These are phyloP conservation scores for Aradus depressus DNA, from an alignment of 2,888 invertebrate genomes.

Conservation along the genomic window DNA sequence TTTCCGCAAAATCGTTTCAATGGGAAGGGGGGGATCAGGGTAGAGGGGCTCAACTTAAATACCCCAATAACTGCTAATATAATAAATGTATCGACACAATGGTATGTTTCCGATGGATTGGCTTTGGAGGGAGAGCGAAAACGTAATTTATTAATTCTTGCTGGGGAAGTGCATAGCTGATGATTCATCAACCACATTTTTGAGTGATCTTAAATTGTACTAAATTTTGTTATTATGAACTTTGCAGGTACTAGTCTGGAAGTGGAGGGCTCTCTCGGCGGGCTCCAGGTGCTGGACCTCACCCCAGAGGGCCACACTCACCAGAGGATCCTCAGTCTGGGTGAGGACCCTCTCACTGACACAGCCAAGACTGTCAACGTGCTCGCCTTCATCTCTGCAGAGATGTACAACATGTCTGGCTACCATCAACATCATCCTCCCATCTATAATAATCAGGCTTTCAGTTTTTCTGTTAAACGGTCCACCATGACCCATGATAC, in stretches of 20 bases:
- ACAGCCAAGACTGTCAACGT: constrained; percentile 33
- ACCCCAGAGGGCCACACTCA: constrained; percentile 73
- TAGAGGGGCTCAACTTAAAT: too few relatives aligned
- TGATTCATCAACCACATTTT: too few relatives aligned
- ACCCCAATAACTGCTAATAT: too few relatives aligned
- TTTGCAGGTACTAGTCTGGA: constrained; percentile 44
- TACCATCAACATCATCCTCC: constrained; percentile 11
- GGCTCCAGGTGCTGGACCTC: constrained; percentile 79
- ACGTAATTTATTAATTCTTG: too few relatives aligned
- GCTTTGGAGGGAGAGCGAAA: too few relatives aligned
- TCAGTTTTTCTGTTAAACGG: constrained; percentile 43
- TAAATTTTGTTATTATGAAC: constrained; percentile 6
- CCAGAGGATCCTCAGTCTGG: constrained; percentile 74
- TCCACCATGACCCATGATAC: constrained; percentile 30
- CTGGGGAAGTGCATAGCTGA: too few relatives aligned
- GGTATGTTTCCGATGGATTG: too few relatives aligned
- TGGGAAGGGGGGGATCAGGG: too few relatives aligned
- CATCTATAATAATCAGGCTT: constrained; percentile 40
- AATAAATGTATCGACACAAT: too few relatives aligned
- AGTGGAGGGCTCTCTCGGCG: constrained; percentile 80
- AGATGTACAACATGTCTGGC: constrained; percentile 36
- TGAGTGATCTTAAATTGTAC: too few relatives aligned
- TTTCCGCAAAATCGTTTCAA: too few relatives aligned
- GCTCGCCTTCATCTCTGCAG: constrained; percentile 34
- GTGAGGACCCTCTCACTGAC: constrained; percentile 56